A percentile compares a stretch with the other conserved stretches of the same genome.
Conservation (phyloP, 2,888 invertebrate genomes). For the Phalera bucephala region DNA sequence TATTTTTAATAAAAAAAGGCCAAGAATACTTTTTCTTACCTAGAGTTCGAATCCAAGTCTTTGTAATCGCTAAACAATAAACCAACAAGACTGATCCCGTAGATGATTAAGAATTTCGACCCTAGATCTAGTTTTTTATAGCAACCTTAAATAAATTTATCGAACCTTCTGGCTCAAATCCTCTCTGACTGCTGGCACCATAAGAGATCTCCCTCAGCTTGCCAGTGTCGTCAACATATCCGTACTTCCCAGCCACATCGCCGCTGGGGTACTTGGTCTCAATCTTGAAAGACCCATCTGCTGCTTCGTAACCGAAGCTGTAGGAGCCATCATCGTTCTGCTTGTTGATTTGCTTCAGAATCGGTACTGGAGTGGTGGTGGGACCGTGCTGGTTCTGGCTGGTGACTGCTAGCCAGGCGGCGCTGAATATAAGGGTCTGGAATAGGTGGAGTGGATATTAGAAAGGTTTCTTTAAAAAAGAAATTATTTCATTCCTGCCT, state of each 20-base stretch:
- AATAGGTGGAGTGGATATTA: too few species aligned
- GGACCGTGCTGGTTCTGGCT: conserved; percentile 79
- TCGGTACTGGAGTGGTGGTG: conserved; percentile 90
- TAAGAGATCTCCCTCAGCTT: conserved; percentile 91
- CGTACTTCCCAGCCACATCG: conserved; percentile 94
- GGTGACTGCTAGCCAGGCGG: conserved; percentile 35
- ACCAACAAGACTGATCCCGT: too few species aligned
- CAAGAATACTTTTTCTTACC: too few species aligned
- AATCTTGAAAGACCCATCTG: conserved; percentile 93
- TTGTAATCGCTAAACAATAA: too few species aligned
- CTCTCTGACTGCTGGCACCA: conserved; percentile 90
- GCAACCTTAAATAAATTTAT: too few species aligned
- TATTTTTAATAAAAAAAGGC: too few species aligned
- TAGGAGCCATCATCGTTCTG: conserved; percentile 95
- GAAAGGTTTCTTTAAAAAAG: conserved; percentile 1
- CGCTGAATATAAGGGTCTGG: conserved; percentile 41
- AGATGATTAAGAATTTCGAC: too few species aligned
- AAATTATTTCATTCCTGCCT: too few species aligned
- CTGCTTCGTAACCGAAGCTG: conserved; percentile 93
- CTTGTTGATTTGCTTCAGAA: conserved; percentile 91
- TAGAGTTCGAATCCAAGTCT: too few species aligned
- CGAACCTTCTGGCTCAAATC: conserved; percentile 93
- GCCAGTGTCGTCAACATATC: conserved; percentile 92
- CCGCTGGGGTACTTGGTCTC: conserved; percentile 93
- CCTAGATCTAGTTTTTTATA: too few species aligned